Evolutionary conservation across 1,140 invertebrate genomes (phyloP), one percentile per base, ranked within the genome.

Genomic region (Macrotrachela quadricornifera): DNA sequence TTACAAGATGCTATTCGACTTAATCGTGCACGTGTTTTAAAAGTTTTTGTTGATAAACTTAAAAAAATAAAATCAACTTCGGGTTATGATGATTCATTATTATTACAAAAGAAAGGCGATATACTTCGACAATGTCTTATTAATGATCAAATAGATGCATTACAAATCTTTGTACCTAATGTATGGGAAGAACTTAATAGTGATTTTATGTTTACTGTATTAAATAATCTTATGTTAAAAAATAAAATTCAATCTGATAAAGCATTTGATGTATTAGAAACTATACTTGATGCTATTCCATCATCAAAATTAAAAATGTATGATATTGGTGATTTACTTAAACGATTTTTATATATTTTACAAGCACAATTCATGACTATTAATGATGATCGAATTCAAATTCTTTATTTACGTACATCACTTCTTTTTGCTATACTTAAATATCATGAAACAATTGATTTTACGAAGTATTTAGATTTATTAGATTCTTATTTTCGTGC

Each of bases 151-250:
- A 43, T 53, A 21, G 51, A 53, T 14, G 40, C 39, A 10, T 40
- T 53, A 47, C 41, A 46, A 39, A 39, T 53, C 17, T 15, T 53
- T 10, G 21, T 53, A 30, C 51, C 51, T 0, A 53, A 53, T 53
- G 40, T 53, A 10, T 43, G n/a, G 4, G 51, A 53, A 46, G 40
- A 53, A 14, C 41, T 53, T 17, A 44, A 53, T 12, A 44, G 51
- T 15, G 51, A 53, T 42, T 46, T 53, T 43, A 10, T 53, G 6
- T 38, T 53, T 39, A 43, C 46, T 30, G 46, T 53, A n/a, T 18
- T 53, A 11, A 53, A 53, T 16, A 46, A 39, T 47, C 38, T 53
- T 37, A 16, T 53, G 8, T 46, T 53, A 44, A 53, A 53, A 42
- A 46, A 43, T n/a, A 53, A 53, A 39, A 46, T 46, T 14, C 44